These are phyloP conservation scores for Pangasius larnaudii DNA, from an alignment of 2,797 vertebrate species.

Conservation along the genomic window DNA sequence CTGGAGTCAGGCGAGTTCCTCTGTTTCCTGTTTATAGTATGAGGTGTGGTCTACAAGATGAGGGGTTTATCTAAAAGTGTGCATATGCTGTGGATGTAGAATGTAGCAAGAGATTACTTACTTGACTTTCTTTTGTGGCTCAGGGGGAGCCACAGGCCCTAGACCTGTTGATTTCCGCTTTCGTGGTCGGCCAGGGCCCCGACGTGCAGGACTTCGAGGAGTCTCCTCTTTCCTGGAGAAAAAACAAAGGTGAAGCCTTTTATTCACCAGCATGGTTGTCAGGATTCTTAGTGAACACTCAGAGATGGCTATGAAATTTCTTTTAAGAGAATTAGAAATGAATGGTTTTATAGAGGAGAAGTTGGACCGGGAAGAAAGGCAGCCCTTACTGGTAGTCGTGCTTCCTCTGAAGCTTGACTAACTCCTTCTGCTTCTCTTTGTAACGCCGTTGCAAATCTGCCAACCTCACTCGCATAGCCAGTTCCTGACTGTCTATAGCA, in stretches of 20 bases:
- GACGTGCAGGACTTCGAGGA: constrained; percentile 88
- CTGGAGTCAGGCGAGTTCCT: constrained; percentile 61
- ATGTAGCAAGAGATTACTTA: constrained; percentile 76
- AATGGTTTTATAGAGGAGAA: neutral
- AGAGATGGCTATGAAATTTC: neutral
- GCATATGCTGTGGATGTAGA: constrained; percentile 26
- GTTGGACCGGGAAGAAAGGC: neutral
- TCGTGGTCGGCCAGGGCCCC: constrained; percentile 90
- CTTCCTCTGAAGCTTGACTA: constrained; percentile 90
- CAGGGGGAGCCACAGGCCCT: constrained; percentile 68
- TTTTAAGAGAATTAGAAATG: neutral
- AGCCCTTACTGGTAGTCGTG: constrained; percentile 88
- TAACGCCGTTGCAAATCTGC: constrained; percentile 92
- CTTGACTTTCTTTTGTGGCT: constrained; percentile 86
- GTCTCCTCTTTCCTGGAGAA: constrained; percentile 88
- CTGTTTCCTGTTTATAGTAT: constrained; percentile 71
- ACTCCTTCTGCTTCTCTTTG: constrained; percentile 94
- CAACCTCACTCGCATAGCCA: constrained; percentile 89
- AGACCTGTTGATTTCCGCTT: constrained; percentile 82
- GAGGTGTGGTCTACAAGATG: constrained; percentile 56
- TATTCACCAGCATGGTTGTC: neutral
- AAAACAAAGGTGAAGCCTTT: constrained; percentile 22
- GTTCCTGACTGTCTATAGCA: constrained; percentile 88
- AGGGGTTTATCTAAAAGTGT: constrained; percentile 55
- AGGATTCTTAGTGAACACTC: neutral